Evolutionary conservation across 2,113 vertebrate genomes (phyloP).

Genomic region (Labeo rohita): DNA sequence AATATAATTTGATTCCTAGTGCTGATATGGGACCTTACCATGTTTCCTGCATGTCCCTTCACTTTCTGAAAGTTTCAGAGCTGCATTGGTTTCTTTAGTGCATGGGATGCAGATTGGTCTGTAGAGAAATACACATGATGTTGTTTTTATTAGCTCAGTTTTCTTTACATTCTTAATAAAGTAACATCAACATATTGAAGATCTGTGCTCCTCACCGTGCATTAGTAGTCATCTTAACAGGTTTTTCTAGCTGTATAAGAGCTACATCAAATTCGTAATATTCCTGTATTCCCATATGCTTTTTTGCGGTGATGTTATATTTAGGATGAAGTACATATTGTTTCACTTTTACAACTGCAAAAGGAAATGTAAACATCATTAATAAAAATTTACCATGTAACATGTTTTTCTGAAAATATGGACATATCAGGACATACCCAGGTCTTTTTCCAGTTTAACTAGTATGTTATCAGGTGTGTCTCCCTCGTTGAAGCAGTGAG

Average conservation of each 20-base stretch:
- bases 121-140: neutral
- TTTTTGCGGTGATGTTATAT: conserved; percentile 50
- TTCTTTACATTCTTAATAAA: neutral
- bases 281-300: conserved; percentile 45
- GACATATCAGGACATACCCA: neutral
- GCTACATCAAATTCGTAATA: conserved; percentile 78
- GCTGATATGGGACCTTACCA: conserved; percentile 56
- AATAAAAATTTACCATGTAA: neutral
- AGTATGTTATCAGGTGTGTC: neutral
- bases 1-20: neutral
- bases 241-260: conserved; percentile 63
- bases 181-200: neutral
- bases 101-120: conserved; percentile 80
- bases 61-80: conserved; percentile 58
- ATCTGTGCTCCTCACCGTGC: conserved; percentile 27
- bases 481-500: conserved; percentile 71
- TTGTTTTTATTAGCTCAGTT: neutral
- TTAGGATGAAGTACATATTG: conserved; percentile 30
- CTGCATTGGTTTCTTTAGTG: conserved; percentile 71
- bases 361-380: conserved; percentile 38
- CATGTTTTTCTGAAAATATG: neutral
- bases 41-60: conserved; percentile 66
- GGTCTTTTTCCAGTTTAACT: conserved; percentile 27
- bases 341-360: conserved; percentile 19
- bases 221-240: conserved; percentile 41